These are phyloP conservation scores for Cynopterus brachyotis DNA, from an alignment of 2,113 vertebrate species.

Conservation along the genomic window DNA sequence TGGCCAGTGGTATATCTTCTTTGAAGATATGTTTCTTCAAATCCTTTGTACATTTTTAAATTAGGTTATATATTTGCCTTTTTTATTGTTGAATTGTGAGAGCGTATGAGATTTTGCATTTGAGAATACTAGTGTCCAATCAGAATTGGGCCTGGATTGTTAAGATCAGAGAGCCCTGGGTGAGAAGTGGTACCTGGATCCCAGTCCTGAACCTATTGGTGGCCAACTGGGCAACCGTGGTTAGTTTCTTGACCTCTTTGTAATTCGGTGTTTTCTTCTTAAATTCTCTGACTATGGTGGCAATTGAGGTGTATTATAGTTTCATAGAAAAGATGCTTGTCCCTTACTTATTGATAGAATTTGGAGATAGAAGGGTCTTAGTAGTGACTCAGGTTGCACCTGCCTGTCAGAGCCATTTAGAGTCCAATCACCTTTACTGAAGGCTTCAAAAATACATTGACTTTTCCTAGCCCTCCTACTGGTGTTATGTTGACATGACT, in stretches of 20 bases:
- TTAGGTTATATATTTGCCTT: background rate
- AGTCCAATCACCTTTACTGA: background rate
- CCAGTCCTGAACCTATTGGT: background rate
- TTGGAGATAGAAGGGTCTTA: background rate
- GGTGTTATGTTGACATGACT: background rate
- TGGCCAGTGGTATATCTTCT: background rate
- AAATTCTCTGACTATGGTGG: background rate
- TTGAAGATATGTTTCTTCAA: background rate
- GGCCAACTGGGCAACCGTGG: background rate
- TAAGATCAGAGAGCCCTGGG: background rate
- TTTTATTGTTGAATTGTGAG: background rate
- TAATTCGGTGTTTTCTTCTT: background rate
- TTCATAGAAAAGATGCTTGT: background rate
- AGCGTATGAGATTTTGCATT: background rate
- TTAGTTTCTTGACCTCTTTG: background rate
- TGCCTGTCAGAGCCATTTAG: background rate
- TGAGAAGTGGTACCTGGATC: background rate
- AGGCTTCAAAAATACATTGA: background rate
- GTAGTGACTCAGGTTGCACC: background rate
- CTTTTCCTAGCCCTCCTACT: background rate
- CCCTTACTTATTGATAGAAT: background rate
- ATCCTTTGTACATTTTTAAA: background rate
- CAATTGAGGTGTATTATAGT: background rate
- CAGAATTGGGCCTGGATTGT: background rate
- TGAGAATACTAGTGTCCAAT: background rate